Evolutionary conservation across 2,888 invertebrate species (phyloP).

Genomic region (Pantelozetes paolii): DNA sequence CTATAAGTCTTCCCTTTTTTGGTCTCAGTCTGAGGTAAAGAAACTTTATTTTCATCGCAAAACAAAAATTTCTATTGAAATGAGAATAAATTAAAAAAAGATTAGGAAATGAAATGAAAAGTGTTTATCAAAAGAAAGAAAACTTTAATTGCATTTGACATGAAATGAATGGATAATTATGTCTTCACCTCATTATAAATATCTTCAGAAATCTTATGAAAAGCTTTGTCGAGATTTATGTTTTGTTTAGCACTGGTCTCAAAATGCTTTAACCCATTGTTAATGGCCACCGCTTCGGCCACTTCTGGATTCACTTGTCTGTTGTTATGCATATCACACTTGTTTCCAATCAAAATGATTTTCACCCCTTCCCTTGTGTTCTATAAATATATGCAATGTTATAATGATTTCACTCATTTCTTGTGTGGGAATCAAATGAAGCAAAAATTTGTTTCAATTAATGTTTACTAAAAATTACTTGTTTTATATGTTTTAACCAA

Average conservation of each 20-base stretch:
- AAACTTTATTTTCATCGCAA: neutral
- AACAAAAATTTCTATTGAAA: constrained; percentile 17
- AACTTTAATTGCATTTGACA: neutral
- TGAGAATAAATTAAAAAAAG: neutral
- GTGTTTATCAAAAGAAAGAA: neutral
- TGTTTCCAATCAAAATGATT: constrained; percentile 17
- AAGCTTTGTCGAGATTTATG: constrained; percentile 16
- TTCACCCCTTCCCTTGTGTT: constrained; percentile 30
- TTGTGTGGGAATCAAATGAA: neutral
- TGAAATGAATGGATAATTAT: neutral
- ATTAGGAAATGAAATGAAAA: neutral
- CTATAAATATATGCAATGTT: neutral
- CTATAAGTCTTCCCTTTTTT: neutral
- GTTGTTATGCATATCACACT: constrained; percentile 10
- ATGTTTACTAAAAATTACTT: neutral
- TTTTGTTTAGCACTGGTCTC: constrained; percentile 30
- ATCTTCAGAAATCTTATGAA: constrained; percentile 26
- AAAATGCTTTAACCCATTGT: constrained; percentile 20
- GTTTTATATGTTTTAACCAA: constrained; percentile 25
- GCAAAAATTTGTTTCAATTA: neutral
- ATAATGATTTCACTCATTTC: no score
- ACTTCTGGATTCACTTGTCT: neutral
- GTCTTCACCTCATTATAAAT: constrained; percentile 19
- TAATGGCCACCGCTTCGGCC: constrained; percentile 20
- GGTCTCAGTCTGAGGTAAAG: neutral